Percentiles rank a stretch among this genome's conserved stretches.
These are phyloP conservation scores for Orussus abietinus DNA, from an alignment of 1,140 invertebrate genomes.

Conservation along the genomic window DNA sequence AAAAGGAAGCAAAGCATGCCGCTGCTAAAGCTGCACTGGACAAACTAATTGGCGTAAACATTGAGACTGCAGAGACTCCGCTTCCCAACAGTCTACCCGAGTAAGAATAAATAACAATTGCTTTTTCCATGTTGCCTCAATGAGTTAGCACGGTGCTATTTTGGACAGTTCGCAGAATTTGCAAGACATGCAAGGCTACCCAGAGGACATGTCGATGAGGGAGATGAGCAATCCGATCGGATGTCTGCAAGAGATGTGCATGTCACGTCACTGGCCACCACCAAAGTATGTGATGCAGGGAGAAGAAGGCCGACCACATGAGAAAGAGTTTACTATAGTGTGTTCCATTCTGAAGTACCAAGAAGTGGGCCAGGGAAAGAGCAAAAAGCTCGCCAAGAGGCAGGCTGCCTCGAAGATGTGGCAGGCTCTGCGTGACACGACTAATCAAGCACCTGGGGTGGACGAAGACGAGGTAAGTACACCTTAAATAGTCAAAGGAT, in stretches of 20 bases:
- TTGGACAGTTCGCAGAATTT: constrained; percentile 37
- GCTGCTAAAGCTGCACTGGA: constrained; percentile 87
- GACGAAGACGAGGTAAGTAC: constrained; percentile 59
- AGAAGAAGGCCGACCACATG: constrained; percentile 88
- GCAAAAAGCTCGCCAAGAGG: constrained; percentile 93
- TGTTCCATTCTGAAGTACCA: constrained; percentile 81
- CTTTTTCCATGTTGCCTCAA: background rate
- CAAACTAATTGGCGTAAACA: constrained; percentile 55
- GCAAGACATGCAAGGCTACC: constrained; percentile 40
- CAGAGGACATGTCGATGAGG: constrained; percentile 62
- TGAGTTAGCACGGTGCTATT: constrained; percentile 4
- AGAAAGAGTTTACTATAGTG: constrained; percentile 88
- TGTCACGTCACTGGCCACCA: constrained; percentile 90
- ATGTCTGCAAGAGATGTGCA: constrained; percentile 92
- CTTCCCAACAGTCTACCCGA: constrained; percentile 44
- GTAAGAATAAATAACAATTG: constrained; percentile 30
- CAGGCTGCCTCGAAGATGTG: constrained; percentile 92
- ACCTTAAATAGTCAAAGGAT: no score
- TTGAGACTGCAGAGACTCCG: constrained; percentile 41
- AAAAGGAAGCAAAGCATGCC: constrained; percentile 95
- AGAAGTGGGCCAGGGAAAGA: constrained; percentile 83
- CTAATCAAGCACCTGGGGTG: constrained; percentile 52
- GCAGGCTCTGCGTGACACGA: constrained; percentile 71
- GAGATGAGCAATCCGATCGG: constrained; percentile 90
- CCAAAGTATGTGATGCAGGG: constrained; percentile 88